phyloP scores from a whole-genome alignment of 2,113 vertebrate species.

The Gila orcuttii region DNA sequence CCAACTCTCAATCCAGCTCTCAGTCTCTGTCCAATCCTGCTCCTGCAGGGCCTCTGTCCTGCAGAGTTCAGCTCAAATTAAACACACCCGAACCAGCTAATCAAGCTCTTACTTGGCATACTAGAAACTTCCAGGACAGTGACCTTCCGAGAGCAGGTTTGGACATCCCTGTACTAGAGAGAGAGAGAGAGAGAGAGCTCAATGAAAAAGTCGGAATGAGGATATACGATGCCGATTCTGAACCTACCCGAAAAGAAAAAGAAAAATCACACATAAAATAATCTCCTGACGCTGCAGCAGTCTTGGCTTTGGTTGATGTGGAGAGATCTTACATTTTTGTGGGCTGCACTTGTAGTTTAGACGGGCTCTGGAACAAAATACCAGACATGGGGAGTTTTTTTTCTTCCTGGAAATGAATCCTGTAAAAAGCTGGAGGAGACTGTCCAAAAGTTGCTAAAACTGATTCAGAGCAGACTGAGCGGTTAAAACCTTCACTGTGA shows the following conservation, averaged over 20 bases:
- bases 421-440: neutral
- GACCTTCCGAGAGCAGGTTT: no score
- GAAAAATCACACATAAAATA: neutral
- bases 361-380: slow-evolving; percentile 19
- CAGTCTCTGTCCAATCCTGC: no score
- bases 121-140: no score
- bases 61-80: no score
- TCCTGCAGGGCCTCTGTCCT: neutral
- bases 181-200: neutral
- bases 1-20: neutral
- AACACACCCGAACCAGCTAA: no score
- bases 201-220: neutral
- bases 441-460: neutral
- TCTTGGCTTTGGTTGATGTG: slow-evolving; percentile 22
- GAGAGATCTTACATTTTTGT: slow-evolving; percentile 23
- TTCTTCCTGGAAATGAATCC: neutral
- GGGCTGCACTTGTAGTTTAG: slow-evolving; percentile 38
- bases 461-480: neutral
- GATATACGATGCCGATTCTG: neutral
- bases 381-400: slow-evolving; percentile 14
- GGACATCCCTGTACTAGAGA: neutral
- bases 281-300: slow-evolving; percentile 3
- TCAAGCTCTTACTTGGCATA: no score
- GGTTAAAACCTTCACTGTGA: neutral
- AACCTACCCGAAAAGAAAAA: neutral